Conservation (phyloP, 2,113 vertebrate genomes). For the Psammodynastes pulverulentus region DNA sequence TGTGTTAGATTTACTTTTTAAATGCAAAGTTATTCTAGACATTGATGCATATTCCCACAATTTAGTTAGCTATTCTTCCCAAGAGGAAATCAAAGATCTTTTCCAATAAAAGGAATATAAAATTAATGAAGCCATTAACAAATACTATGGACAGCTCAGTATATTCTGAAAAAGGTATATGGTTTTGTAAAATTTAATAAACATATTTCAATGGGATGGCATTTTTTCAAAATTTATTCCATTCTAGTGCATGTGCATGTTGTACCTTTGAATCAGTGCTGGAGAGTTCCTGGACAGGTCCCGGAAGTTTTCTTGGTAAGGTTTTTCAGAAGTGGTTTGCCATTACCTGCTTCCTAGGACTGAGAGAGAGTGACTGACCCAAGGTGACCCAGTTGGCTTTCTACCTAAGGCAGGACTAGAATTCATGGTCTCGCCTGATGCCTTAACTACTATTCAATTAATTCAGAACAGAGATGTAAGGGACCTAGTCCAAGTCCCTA, state of each 20-base stretch:
- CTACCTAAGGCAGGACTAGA: too few species aligned
- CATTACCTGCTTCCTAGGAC: not conserved
- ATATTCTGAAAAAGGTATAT: not conserved
- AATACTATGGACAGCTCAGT: not conserved
- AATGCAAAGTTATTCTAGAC: not conserved
- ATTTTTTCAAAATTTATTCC: not conserved
- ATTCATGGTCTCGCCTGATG: too few species aligned
- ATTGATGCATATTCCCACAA: not conserved
- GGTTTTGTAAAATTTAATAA: not conserved
- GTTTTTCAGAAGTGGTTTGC: not conserved
- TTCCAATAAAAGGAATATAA: not conserved
- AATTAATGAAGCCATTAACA: not conserved
- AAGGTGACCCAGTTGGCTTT: too few species aligned
- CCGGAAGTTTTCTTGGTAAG: not conserved
- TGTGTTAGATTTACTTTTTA: not conserved
- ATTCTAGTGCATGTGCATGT: not conserved
- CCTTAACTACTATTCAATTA: too few species aligned
- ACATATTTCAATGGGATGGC: not conserved
- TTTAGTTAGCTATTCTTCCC: not conserved
- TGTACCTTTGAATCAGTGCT: not conserved
- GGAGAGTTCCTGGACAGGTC: not conserved
- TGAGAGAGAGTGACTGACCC: not conserved
- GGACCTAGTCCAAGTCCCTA: too few species aligned
- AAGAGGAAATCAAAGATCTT: not conserved
- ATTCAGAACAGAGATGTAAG: too few species aligned